Percentiles rank a stretch among this genome's conserved stretches.
phyloP scores from a whole-genome alignment of 2,888 invertebrate species.

The Phania funesta region DNA sequence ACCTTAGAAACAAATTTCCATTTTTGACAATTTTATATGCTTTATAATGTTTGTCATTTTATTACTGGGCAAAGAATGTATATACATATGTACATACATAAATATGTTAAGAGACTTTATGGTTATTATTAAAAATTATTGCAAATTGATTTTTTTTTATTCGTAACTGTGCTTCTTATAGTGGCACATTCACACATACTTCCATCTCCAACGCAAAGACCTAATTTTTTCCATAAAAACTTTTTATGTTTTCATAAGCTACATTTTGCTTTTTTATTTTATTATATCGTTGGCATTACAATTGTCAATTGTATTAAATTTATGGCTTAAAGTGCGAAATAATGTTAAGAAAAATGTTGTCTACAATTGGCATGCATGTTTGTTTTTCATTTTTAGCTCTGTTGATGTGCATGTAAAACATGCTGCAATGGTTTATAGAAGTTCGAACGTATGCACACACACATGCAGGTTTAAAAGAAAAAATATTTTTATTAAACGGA shows the following conservation, averaged over 20 bases:
- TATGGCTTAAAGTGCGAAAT: conserved; percentile 67
- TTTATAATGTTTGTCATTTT: conserved; percentile 63
- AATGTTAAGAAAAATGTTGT: conserved; percentile 64
- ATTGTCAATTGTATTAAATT: conserved; percentile 67
- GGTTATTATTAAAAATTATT: conserved; percentile 68
- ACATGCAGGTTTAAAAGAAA: no score
- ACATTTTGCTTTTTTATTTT: conserved; percentile 27
- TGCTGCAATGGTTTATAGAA: conserved; percentile 34
- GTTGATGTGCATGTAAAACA: conserved; percentile 48
- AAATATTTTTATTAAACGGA: conserved; percentile 30
- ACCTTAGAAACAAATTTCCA: no score
- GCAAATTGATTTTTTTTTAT: conserved; percentile 63
- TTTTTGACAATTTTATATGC: not conserved
- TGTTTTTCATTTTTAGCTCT: conserved; percentile 14
- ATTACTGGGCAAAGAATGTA: conserved; percentile 58
- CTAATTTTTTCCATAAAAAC: conserved; percentile 48
- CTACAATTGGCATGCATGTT: conserved; percentile 58
- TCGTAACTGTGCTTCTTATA: conserved; percentile 15
- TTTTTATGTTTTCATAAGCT: conserved; percentile 43
- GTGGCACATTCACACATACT: conserved; percentile 11
- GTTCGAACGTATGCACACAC: not conserved
- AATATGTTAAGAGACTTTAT: conserved; percentile 62
- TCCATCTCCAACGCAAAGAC: conserved; percentile 60
- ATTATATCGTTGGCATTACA: conserved; percentile 49
- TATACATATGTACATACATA: not conserved